A percentile compares a stretch with the other conserved stretches of the same genome.
phyloP scores from a whole-genome alignment of 1,140 invertebrate genomes.

The Venturia canescens region DNA sequence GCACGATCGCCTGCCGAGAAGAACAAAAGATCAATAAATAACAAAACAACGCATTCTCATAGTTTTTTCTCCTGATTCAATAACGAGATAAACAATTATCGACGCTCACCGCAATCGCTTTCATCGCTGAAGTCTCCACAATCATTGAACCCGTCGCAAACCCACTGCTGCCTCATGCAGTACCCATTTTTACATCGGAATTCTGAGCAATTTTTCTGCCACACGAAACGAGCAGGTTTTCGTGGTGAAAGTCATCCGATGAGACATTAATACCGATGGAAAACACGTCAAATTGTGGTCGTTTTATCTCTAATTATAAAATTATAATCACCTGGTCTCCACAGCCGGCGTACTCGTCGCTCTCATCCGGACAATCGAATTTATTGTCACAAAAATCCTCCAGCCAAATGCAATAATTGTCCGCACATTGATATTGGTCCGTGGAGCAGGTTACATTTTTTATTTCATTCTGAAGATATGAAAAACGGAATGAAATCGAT shows the following conservation, averaged over 20 bases:
- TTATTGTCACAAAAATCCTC: conserved; percentile 87
- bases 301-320: not conserved
- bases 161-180: conserved; percentile 81
- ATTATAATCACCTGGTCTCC: conserved; percentile 51
- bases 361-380: conserved; percentile 84
- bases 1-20: conserved; percentile 47
- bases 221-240: conserved; percentile 21
- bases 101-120: conserved; percentile 80
- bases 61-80: no score
- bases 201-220: conserved; percentile 63
- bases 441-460: conserved; percentile 26
- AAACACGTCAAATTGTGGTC: no score
- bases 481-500: not conserved
- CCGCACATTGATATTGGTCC: conserved; percentile 75
- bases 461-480: conserved; percentile 3
- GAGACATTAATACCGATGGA: no score
- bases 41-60: no score
- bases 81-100: no score
- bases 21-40: not conserved
- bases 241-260: no score
- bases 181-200: conserved; percentile 79
- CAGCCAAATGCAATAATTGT: conserved; percentile 84
- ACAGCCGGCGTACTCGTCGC: conserved; percentile 82
- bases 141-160: conserved; percentile 82
- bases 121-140: conserved; percentile 84